A percentile compares a stretch with the other conserved stretches of the same genome.
These are phyloP conservation scores for Dendrocincla tyrannina DNA, from an alignment of 2,797 vertebrate genomes.

Conservation along the genomic window DNA sequence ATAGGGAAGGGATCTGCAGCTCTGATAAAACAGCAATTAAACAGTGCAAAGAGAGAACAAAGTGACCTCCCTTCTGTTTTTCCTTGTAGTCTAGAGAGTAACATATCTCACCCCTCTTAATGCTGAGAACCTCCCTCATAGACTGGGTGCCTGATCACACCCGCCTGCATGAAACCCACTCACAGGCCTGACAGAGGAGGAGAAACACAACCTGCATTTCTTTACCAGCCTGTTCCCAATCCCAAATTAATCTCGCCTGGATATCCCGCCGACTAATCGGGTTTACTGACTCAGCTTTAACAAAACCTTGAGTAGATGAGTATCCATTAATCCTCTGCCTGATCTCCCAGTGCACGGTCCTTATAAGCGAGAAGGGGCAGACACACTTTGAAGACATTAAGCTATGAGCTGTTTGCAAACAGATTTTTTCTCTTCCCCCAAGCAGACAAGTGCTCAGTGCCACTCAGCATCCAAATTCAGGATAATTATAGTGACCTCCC, in stretches of 20 bases:
- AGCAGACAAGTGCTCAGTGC: conserved; percentile 6
- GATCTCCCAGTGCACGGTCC: not conserved
- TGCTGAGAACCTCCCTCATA: not conserved
- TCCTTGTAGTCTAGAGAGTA: not conserved
- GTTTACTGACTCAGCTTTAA: conserved; percentile 19
- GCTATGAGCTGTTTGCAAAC: not conserved
- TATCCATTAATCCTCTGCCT: not conserved
- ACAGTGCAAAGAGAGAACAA: not conserved
- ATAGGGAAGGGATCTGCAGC: not conserved
- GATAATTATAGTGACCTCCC: conserved; percentile 35
- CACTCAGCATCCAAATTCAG: not conserved
- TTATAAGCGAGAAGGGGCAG: not conserved
- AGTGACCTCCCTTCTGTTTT: not conserved
- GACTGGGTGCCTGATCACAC: not conserved
- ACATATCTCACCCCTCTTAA: not conserved
- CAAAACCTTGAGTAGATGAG: not conserved
- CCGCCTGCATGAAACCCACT: not conserved
- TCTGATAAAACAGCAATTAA: not conserved
- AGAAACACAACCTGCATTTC: not conserved
- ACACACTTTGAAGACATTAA: not conserved
- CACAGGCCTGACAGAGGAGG: not conserved
- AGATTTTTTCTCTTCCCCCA: conserved; percentile 3
- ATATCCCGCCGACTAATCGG: accelerated
- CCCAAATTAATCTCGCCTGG: not conserved
- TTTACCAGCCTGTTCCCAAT: not conserved